Evolutionary conservation across 2,113 vertebrate genomes (phyloP).

Genomic region (Limnothrissa miodon): DNA sequence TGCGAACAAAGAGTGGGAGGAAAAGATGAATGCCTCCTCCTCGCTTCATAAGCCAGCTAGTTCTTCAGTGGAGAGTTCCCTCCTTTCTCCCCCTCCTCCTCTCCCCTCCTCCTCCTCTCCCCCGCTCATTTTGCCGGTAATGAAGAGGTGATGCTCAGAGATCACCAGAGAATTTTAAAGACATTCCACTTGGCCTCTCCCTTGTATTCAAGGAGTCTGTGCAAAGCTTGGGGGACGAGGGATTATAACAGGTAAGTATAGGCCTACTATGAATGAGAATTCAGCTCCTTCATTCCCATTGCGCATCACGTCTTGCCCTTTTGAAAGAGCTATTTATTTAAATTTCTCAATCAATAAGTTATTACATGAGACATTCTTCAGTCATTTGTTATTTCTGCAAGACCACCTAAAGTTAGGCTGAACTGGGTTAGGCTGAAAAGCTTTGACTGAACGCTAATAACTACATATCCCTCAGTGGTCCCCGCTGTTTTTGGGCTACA

Average conservation of each 20-base stretch:
- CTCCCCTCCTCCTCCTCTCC: not conserved
- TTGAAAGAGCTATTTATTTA: constrained; percentile 16
- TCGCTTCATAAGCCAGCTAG: constrained; percentile 32
- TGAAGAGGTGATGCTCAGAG: not conserved
- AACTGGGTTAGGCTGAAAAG: not conserved
- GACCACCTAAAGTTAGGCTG: not conserved
- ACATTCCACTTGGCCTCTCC: not conserved
- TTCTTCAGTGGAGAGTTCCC: constrained; percentile 12
- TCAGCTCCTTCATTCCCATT: constrained; percentile 26
- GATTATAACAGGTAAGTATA: constrained; percentile 30
- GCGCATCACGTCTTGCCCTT: constrained; percentile 7
- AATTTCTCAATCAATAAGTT: constrained; percentile 45
- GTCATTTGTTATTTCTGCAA: constrained; percentile 29
- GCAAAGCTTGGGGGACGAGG: constrained; percentile 21
- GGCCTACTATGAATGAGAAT: constrained; percentile 20
- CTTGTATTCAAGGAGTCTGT: not conserved
- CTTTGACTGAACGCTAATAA: not conserved
- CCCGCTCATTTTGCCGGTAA: not conserved
- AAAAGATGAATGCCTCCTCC: constrained; percentile 25
- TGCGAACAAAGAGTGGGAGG: constrained; percentile 27
- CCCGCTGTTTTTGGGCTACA: not conserved
- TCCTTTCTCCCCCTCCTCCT: not conserved
- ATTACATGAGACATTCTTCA: constrained; percentile 31
- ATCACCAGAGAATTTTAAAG: not conserved
- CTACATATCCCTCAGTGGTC: not conserved